Percentiles rank a stretch among this genome's conserved stretches.
Evolutionary conservation across 2,113 vertebrate genomes (phyloP).

Genomic region (Dromaius novaehollandiae): DNA sequence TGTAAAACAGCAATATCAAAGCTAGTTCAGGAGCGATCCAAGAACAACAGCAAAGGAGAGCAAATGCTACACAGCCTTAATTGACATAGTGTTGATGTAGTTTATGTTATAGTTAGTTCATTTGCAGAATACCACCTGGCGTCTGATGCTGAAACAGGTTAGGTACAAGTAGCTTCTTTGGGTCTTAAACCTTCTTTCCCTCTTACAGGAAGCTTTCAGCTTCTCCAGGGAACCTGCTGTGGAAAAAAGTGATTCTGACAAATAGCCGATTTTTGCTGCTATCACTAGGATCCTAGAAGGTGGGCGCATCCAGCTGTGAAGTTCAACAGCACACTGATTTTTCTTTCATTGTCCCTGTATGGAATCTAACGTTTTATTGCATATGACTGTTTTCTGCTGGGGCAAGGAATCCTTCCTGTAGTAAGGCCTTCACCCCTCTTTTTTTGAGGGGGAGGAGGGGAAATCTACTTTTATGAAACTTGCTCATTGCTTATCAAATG

Average conservation of each 20-base stretch:
- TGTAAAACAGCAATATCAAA: neutral
- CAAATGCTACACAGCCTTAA: neutral
- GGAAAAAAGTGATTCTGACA: neutral
- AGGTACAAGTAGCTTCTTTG: no score
- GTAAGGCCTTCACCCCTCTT: neutral
- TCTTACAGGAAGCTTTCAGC: neutral
- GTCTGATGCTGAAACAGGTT: neutral
- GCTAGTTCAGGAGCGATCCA: neutral
- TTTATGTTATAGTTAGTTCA: neutral
- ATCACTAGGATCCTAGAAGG: neutral
- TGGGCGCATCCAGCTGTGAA: neutral
- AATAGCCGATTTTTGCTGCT: neutral
- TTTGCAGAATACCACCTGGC: neutral
- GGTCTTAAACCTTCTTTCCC: neutral
- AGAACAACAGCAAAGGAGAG: neutral
- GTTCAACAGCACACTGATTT: neutral
- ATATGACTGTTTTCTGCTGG: neutral
- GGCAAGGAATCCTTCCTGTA: neutral
- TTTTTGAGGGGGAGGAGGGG: no score
- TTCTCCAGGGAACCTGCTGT: neutral
- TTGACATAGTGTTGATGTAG: neutral
- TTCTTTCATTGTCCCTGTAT: neutral
- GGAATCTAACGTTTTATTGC: neutral
- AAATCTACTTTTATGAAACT: neutral
- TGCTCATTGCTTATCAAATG: neutral